These are phyloP conservation scores for Suricata suricatta DNA, from an alignment of 2,113 vertebrate genomes.

Conservation along the genomic window DNA sequence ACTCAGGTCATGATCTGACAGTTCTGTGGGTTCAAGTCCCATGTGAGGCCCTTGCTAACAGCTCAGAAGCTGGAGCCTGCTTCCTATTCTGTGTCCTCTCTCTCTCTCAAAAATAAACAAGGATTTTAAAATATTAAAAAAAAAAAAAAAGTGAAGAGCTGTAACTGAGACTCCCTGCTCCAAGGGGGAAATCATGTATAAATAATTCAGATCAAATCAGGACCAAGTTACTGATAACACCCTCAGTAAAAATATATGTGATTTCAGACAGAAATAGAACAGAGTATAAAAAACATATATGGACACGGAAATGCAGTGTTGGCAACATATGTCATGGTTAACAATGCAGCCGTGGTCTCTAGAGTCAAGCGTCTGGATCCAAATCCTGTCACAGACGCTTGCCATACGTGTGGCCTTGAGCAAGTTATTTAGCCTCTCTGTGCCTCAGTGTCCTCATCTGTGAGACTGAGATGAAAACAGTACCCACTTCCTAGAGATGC, in stretches of 20 bases:
- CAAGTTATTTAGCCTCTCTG: not conserved
- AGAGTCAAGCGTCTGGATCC: not conserved
- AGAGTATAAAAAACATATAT: not conserved
- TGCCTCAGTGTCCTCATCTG: not conserved
- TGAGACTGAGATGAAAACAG: not conserved
- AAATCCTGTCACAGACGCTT: not conserved
- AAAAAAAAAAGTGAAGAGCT: conserved; percentile 4
- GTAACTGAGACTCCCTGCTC: not conserved
- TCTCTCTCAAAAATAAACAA: too few relatives aligned
- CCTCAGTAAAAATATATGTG: not conserved
- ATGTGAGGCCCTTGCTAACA: too few relatives aligned
- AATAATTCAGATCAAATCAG: not conserved
- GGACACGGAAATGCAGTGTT: not conserved
- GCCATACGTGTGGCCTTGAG: rapidly evolving
- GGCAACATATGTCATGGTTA: not conserved
- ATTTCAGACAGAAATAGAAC: not conserved
- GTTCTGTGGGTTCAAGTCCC: too few relatives aligned
- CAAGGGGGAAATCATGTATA: not conserved
- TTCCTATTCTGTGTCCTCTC: too few relatives aligned
- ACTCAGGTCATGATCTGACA: too few relatives aligned
- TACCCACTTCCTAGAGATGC: not conserved
- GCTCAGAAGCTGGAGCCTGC: too few relatives aligned
- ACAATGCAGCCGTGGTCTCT: not conserved
- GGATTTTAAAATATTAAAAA: too few relatives aligned
- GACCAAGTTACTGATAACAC: not conserved